Percentiles rank a stretch among this genome's conserved stretches.
Evolutionary conservation across 1,140 invertebrate species (phyloP).

Genomic region (Halesus radiatus): DNA sequence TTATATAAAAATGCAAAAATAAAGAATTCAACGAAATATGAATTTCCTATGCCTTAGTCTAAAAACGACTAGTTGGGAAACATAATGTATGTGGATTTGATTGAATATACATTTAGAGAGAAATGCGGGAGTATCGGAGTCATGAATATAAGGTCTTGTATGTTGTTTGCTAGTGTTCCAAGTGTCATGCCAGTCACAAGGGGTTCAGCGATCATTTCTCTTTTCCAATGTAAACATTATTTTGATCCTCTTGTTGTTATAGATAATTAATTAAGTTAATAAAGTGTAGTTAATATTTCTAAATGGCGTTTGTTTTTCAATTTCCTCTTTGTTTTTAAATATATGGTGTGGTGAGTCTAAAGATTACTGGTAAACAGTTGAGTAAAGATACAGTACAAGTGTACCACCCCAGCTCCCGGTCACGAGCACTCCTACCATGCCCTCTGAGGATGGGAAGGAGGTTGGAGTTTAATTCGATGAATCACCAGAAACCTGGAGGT

Average conservation of each 20-base stretch:
- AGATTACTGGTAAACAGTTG: no score
- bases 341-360: no score
- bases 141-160: slow-evolving; percentile 34
- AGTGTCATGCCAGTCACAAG: slow-evolving; percentile 46
- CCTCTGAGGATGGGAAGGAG: no score
- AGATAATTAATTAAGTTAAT: slow-evolving; percentile 37
- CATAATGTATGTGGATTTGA: background rate
- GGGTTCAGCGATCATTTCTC: slow-evolving; percentile 19
- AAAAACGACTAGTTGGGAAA: background rate
- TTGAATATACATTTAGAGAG: slow-evolving; percentile 24
- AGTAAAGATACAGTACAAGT: no score
- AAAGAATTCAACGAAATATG: background rate
- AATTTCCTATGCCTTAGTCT: slow-evolving; percentile 16
- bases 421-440: no score
- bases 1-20: no score
- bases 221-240: slow-evolving; percentile 40
- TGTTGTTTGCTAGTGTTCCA: slow-evolving; percentile 41
- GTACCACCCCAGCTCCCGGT: no score
- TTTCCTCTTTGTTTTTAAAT: background rate
- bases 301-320: slow-evolving; percentile 12
- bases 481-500: no score
- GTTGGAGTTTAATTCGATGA: no score
- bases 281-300: slow-evolving; percentile 55
- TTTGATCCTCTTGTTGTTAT: slow-evolving; percentile 47
- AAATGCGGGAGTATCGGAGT: slow-evolving; percentile 25